Evolutionary conservation across 64 coral and sea anemone genomes (phyloP), one percentile per base, ranked within the genome.

Genomic region (Montipora capricornis): DNA sequence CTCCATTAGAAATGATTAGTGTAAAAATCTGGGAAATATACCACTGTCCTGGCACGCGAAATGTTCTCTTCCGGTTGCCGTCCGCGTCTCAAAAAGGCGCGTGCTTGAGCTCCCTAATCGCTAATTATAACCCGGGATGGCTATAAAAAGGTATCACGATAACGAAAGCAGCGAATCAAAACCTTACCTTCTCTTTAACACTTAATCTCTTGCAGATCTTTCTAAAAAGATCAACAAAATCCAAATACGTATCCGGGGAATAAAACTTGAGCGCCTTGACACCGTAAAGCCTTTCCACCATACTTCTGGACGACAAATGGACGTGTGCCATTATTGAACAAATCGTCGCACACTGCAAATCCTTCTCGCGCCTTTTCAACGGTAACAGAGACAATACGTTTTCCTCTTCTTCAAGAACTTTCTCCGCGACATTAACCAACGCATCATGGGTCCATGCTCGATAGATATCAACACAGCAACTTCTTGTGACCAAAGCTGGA

Each of bases 291-390:
- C 77, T 91, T 17, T 90, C 77, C 1, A 89, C 89, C 95, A 96
- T 94, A 15, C 68, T 71, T 22, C 92, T 79, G 2, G 98, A 84
- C 61, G 98, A 96, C 13, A 94, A 61, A 80, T 99, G 95, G 3
- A 99, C 89, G n/a, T 99, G 92, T 4, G 98, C 89, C 98, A 99
- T 99, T 62, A 96, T 95, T 19, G 96, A 97, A 26, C 96, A 97
- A 70, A 97, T 71, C 5, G 95, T 59, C 13, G 84, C 92, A 6
- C 80, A 77, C 46, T 96, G 84, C 9, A 75, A 57, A 15, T 94
- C 79, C 76, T 75, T 82, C 2, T 92, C 95, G 37, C 62, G 19
- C 44, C 81, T 87, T 24, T 75, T 89, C 79, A 90, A 74, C n/a
- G 88, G 87, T 16, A 96, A 79, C 57, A 49, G 61, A 48, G 60